Percentiles rank a stretch among this genome's conserved stretches.
Conservation (phyloP, 2,888 invertebrate species). For the Mylabris sibirica region DNA sequence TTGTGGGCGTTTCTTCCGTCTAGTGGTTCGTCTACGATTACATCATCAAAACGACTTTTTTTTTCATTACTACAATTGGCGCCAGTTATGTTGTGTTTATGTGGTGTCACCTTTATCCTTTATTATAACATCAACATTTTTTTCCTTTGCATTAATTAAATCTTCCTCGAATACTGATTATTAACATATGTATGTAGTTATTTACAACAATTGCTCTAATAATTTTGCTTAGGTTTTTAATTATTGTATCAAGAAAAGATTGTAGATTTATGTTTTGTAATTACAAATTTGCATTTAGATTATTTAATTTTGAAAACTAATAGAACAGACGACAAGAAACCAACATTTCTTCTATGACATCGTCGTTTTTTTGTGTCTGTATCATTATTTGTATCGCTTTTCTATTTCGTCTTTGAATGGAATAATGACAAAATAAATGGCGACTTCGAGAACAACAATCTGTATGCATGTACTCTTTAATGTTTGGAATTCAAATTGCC, state of each 20-base stretch:
- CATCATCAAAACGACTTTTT: not conserved
- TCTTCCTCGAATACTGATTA: not conserved
- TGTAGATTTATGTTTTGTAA: not conserved
- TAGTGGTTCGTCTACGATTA: slow-evolving; percentile 4
- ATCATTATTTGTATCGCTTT: not conserved
- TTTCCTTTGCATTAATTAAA: not conserved
- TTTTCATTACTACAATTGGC: not conserved
- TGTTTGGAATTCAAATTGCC: not conserved
- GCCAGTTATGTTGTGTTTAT: not conserved
- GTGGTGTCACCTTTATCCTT: not conserved
- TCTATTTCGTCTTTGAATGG: not conserved
- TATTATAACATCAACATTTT: not conserved
- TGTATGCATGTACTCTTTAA: not conserved
- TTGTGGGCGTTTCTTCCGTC: not conserved
- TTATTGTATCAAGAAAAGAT: not conserved
- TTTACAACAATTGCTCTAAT: not conserved
- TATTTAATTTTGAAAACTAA: slow-evolving; percentile 4
- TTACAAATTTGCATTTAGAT: slow-evolving; percentile 7
- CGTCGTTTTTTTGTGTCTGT: not conserved
- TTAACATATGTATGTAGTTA: too few species aligned
- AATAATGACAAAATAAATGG: not conserved
- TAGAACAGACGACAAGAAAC: not conserved
- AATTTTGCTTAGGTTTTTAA: not conserved
- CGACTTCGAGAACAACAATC: not conserved
- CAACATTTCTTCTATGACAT: not conserved